Evolutionary conservation across 2,797 vertebrate genomes (phyloP), one percentile per base, ranked within the genome.

Genomic region (Huso huso): DNA sequence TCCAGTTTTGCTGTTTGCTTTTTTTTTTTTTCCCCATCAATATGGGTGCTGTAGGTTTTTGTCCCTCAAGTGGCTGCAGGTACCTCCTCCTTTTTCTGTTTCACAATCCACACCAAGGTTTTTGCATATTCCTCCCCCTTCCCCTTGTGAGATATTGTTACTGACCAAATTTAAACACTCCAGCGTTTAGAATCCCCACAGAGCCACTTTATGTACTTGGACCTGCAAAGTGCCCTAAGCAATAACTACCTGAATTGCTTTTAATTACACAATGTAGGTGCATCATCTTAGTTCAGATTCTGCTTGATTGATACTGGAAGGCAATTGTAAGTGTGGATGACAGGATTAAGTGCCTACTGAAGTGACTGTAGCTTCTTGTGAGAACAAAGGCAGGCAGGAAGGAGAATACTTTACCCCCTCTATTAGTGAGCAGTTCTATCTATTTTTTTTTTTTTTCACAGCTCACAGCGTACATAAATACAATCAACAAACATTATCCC

Each of bases 321-420:
- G 92, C 93, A 90, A 90, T 93, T 91, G 88, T 93, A 90, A 94
- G 92, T 88, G 75, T 89, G 88, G 93, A 95, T 93, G 94, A 98
- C 93, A 83, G 93, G 94, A 98, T 98, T 96, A 96, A 94, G 90
- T 90, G 90, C 88, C 92, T 90, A 93, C 95, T 96, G 93, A 96
- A 93, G 92, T 93, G 93, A 96, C 92, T 95, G 94, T 91, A 95
- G 91, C 89, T 94, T 85, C 89, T 93, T 93, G 84, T 84, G 80
- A 84, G 89, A 93, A 94, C 89, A 91, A 92, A 92, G 84, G 84
- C 74, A 92, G 84, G 84, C 74, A 88, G 82, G 86, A 87, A 88
- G 84, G 86, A 88, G 89, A 91, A 91, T 87, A 83, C 91, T 91
- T 77, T 82, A 79, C 77, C 79, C 85, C 83, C 89, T 37, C 37